Conservation (phyloP, 2,797 vertebrate species). For the Lagodon rhomboides region DNA sequence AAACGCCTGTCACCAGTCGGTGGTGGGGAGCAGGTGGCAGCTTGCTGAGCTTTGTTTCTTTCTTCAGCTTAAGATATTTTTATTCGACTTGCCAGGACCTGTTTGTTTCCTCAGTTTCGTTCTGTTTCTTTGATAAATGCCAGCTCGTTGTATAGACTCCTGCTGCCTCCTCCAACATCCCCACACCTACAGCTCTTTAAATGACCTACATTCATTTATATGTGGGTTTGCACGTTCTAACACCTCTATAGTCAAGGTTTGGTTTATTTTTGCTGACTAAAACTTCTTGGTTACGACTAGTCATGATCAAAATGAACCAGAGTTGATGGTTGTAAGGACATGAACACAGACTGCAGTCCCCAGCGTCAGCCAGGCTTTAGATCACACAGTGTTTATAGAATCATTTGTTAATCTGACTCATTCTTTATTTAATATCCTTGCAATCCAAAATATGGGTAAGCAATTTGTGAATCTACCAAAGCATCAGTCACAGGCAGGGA, state of each 20-base stretch:
- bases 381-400: background rate
- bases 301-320: background rate
- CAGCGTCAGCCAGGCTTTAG: background rate
- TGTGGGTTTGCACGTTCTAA: too few relatives aligned
- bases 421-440: constrained; percentile 5
- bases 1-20: background rate
- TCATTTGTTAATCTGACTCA: background rate
- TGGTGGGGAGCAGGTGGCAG: background rate
- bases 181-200: background rate
- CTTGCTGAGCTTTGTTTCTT: background rate
- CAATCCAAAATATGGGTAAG: constrained; percentile 3
- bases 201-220: background rate
- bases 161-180: background rate
- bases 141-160: background rate
- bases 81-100: background rate
- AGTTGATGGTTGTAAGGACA: background rate
- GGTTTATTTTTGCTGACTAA: background rate
- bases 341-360: too few relatives aligned
- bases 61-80: background rate
- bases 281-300: background rate
- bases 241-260: background rate
- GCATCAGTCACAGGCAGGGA: constrained; percentile 16
- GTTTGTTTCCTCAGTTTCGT: background rate
- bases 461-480: constrained; percentile 2
- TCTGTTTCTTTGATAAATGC: background rate